Evolutionary conservation across 1,140 invertebrate genomes (phyloP).

Genomic region (Gerris buenoi): DNA sequence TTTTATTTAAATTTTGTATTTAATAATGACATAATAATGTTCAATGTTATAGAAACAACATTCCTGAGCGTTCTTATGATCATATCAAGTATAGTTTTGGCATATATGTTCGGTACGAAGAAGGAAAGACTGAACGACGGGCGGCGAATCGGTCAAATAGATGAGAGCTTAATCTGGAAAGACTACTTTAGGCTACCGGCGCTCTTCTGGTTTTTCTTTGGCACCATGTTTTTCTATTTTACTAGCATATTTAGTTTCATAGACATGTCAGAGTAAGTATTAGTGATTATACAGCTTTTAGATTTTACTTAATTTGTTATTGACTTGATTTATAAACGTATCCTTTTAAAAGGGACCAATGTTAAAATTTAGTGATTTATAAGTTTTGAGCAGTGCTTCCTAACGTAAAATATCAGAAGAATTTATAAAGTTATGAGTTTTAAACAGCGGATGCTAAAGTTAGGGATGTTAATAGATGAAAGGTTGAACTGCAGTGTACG

Average conservation of each 20-base stretch:
- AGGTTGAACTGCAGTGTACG: no score
- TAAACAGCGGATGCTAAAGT: background rate
- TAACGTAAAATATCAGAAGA: background rate
- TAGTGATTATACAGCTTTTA: background rate
- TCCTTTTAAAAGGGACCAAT: no score
- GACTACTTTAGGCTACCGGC: background rate
- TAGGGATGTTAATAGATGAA: no score
- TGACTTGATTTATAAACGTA: no score
- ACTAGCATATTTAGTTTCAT: background rate
- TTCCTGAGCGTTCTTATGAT: no score
- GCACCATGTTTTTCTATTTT: background rate
- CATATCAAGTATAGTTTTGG: no score
- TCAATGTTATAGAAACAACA: no score
- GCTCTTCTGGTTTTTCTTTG: background rate
- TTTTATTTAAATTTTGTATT: no score
- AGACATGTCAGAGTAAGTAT: background rate
- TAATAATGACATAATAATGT: no score
- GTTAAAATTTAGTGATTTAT: background rate
- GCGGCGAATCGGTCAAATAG: no score
- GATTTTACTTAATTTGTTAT: background rate
- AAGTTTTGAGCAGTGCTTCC: background rate
- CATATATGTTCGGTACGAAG: no score
- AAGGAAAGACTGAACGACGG: no score
- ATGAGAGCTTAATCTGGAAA: background rate
- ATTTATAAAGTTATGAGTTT: background rate